phyloP scores from a whole-genome alignment of 2,797 vertebrate species.

The Philypnodon macrostomus region DNA sequence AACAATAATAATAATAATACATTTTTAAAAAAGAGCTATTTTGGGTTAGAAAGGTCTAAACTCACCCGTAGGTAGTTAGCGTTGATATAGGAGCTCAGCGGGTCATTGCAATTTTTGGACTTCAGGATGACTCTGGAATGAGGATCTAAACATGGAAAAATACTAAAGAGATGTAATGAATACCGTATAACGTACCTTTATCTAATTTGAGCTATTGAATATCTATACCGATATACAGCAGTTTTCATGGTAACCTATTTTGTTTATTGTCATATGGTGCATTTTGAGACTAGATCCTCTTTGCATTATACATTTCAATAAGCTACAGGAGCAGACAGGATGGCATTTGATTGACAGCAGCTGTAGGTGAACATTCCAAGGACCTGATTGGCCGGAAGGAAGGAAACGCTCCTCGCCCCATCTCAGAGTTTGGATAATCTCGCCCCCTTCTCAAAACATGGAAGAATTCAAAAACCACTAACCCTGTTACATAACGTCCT shows the following conservation, averaged over 20 bases:
- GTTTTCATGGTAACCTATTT: no score
- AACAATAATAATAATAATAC: no score
- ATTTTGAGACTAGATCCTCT: not conserved
- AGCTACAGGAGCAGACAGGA: constrained; percentile 23
- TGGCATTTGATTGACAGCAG: constrained; percentile 45
- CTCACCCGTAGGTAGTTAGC: constrained; percentile 95
- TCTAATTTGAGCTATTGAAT: no score
- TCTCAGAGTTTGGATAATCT: constrained; percentile 35
- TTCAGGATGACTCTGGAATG: constrained; percentile 92
- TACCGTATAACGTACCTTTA: no score
- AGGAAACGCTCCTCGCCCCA: constrained; percentile 26
- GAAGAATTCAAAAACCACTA: constrained; percentile 13
- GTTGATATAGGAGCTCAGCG: constrained; percentile 92
- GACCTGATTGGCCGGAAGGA: constrained; percentile 58
- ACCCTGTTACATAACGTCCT: constrained; percentile 45
- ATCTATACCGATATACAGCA: no score
- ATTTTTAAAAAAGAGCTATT: no score
- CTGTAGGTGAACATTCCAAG: constrained; percentile 42
- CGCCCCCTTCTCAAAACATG: constrained; percentile 29
- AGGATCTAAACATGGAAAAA: constrained; percentile 77
- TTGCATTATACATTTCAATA: not conserved
- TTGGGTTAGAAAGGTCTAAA: no score
- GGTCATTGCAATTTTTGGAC: constrained; percentile 84
- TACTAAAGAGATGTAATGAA: no score
- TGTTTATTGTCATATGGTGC: no score